phyloP scores from a whole-genome alignment of 2,113 vertebrate genomes.

The Corythornis vintsioides region DNA sequence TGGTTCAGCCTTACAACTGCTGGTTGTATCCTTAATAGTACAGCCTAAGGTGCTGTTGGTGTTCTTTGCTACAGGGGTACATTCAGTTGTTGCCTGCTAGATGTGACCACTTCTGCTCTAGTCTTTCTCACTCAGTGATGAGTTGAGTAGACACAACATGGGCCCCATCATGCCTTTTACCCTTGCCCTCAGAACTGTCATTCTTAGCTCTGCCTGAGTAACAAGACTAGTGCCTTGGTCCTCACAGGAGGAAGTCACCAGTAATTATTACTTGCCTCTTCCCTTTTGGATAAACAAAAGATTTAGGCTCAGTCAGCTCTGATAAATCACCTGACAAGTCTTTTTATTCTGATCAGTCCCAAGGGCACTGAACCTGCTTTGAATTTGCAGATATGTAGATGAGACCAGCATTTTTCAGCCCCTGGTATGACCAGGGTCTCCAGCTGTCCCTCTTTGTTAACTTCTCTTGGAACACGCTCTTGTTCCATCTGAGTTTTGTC shows the following conservation, averaged over 20 bases:
- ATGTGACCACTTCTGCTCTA: not conserved
- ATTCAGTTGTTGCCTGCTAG: not conserved
- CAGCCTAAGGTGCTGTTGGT: not conserved
- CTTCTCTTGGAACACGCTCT: not conserved
- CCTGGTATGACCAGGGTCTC: accelerated
- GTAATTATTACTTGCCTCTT: not conserved
- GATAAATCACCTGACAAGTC: not conserved
- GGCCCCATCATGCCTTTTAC: not conserved
- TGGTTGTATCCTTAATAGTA: not conserved
- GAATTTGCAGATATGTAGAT: not conserved
- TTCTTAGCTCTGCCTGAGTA: not conserved
- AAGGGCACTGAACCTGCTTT: not conserved
- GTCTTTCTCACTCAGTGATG: not conserved
- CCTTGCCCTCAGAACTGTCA: not conserved
- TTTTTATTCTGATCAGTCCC: not conserved
- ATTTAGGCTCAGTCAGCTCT: not conserved
- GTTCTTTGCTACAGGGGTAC: not conserved
- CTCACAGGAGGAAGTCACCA: not conserved
- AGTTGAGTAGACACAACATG: accelerated
- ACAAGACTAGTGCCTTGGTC: not conserved
- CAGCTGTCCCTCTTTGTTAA: not conserved
- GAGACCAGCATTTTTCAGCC: not conserved
- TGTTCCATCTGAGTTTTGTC: not conserved
- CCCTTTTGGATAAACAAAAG: not conserved
- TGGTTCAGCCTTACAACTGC: not conserved